These are phyloP conservation scores for Cephus sareptanus DNA, from an alignment of 2,888 invertebrate genomes.

Conservation along the genomic window DNA sequence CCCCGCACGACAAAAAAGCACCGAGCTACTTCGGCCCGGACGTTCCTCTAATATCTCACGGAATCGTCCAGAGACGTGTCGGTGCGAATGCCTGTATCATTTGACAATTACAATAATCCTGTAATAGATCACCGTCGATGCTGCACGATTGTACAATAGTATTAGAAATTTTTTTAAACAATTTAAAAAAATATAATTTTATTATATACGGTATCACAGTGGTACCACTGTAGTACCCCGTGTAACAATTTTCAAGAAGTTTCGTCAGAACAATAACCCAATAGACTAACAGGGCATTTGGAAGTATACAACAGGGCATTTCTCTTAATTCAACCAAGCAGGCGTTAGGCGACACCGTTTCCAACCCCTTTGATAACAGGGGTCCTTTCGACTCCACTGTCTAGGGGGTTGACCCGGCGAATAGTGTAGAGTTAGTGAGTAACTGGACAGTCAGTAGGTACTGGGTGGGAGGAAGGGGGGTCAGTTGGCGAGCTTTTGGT, in stretches of 20 bases:
- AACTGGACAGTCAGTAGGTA: slow-evolving; percentile 23
- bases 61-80: slow-evolving; percentile 6
- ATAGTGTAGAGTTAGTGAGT: not conserved
- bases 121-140: not conserved
- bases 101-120: not conserved
- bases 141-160: not conserved
- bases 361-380: not conserved
- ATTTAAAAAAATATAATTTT: not conserved
- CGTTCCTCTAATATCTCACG: slow-evolving; percentile 10
- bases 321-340: slow-evolving; percentile 1
- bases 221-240: no score
- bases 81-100: slow-evolving; percentile 12
- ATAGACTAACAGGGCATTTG: not conserved
- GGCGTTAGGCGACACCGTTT: not conserved
- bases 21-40: slow-evolving; percentile 1
- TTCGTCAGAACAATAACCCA: not conserved
- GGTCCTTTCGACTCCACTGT: not conserved
- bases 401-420: not conserved
- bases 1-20: slow-evolving; percentile 24
- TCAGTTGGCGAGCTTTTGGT: slow-evolving; percentile 44
- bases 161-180: not conserved
- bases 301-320: not conserved
- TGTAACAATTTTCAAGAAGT: no score
- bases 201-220: no score
- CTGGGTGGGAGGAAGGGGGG: slow-evolving; percentile 11